Conservation (phyloP, 2,888 invertebrate genomes). For the Lordiphosa andalusiaca region DNA sequence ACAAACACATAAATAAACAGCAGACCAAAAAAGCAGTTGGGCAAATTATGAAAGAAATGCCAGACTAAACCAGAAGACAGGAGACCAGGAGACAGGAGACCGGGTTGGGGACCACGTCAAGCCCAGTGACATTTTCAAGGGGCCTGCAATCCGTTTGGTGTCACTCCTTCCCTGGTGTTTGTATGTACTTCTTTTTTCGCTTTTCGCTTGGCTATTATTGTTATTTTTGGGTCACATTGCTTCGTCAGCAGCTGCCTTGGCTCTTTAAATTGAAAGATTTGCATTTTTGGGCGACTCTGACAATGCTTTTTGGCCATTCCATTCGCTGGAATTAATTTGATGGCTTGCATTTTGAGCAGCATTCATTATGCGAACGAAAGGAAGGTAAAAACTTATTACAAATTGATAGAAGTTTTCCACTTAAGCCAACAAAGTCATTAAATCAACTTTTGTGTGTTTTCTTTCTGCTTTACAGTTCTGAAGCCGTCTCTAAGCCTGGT, state of each 20-base stretch:
- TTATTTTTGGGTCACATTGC: conserved; percentile 31
- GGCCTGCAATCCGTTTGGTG: conserved; percentile 14
- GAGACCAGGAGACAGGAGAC: background rate
- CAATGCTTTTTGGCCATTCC: conserved; percentile 15
- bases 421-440: no score
- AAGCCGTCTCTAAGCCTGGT: background rate
- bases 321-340: conserved; percentile 3
- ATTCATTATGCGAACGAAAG: conserved; percentile 1
- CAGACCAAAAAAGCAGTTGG: conserved; percentile 24
- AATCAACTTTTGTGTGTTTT: background rate
- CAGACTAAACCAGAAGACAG: conserved; percentile 21
- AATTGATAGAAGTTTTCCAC: no score
- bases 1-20: conserved; percentile 28
- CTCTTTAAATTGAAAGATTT: conserved; percentile 10
- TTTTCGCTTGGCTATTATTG: conserved; percentile 19
- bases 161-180: background rate
- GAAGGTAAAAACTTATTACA: background rate
- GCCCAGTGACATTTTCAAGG: conserved; percentile 34
- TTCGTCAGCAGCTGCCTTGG: conserved; percentile 8
- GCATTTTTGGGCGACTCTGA: conserved; percentile 34
- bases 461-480: conserved; percentile 1
- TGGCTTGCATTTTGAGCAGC: conserved; percentile 14
- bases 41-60: conserved; percentile 31
- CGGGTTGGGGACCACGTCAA: conserved; percentile 1
- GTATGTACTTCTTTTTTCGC: no score